Base-by-base conservation (phyloP, 2,888 invertebrate genomes). In the Reticulitermes lucifugus region DNA sequence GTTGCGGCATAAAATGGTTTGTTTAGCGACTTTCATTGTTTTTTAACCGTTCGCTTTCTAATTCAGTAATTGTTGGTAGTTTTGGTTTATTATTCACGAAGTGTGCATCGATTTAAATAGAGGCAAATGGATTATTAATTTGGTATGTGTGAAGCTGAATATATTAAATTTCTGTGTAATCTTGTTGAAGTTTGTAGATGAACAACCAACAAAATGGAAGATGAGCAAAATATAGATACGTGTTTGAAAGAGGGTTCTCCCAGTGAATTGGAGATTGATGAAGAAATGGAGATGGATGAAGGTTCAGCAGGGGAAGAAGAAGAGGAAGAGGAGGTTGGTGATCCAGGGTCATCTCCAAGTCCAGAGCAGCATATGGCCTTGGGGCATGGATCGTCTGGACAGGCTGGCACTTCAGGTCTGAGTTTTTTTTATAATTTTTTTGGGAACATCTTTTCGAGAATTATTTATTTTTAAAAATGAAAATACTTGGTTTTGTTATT, bases 211-310 rank as follows among this genome's bases (percentile, higher is more conserved):
- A 79, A 79, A 22, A 83, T 83, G 79, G 85, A 85, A 21, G 85
- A 83, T 51, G 85, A 79, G 55, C 73, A 55, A 18, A 46, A 79
- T 46, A 79, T 29, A 22, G 51, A n/a, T 80, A n/a, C 41, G 59
- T 81, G 84, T 73, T 35, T 84, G 35, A 84, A 84, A 73, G 84
- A 51, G 55, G 46, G 55, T 55, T 84, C 84, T 25, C 81, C 84
- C 9, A 73, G 84, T 22, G 84, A 84, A 71, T 12, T 77, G 43
- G 84, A 84, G 73, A 75, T 70, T 12, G 87, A 87, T 60, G 87
- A 87, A 65, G 87, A 87, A 51, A 51, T 86, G 75, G 86, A 87
- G 51, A 83, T 86, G 81, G 87, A 87, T 9, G 87, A 87, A 77
- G 87, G 80, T n/a, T 86, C 86, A 29, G 85, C 79, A 46, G 85